Conservation (phyloP, 2,113 vertebrate species). For the Pterophyllum scalare region DNA sequence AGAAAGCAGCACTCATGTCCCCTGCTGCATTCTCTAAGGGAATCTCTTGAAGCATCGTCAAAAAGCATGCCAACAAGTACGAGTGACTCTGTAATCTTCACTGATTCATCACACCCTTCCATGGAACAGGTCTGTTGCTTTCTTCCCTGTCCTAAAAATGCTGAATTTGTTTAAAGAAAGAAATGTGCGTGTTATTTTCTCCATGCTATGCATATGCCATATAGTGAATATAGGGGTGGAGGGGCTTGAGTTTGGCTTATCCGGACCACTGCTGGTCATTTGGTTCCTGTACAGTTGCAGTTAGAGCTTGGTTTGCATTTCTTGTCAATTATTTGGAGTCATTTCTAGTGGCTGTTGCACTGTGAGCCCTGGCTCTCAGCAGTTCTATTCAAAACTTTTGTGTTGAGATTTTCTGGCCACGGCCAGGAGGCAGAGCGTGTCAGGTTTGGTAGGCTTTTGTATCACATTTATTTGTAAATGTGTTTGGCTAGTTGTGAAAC, state of each 20-base stretch:
- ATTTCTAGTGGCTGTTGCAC: not conserved
- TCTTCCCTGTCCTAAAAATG: not conserved
- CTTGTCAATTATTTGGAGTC: not conserved
- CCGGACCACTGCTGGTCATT: not conserved
- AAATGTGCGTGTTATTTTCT: not conserved
- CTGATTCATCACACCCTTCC: not conserved
- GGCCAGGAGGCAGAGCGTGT: fast-evolving
- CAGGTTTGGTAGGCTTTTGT: fast-evolving
- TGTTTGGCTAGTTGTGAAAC: not conserved
- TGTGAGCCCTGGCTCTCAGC: not conserved
- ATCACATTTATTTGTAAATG: too few relatives aligned
- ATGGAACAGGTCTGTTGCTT: conserved; percentile 38
- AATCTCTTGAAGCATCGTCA: not conserved
- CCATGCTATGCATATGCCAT: not conserved
- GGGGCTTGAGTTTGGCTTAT: not conserved
- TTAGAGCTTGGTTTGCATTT: not conserved
- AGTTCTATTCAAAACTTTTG: not conserved
- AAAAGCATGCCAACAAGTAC: not conserved
- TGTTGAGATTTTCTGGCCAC: not conserved
- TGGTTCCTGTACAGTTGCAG: not conserved
- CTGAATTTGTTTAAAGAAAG: not conserved
- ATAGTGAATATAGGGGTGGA: not conserved
- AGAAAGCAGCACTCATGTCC: not conserved
- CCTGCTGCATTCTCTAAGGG: conserved; percentile 22
- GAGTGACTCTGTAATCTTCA: not conserved